Percentiles rank a stretch among this genome's conserved stretches.
Conservation (phyloP, 2,113 vertebrate genomes). For the Callospermophilus lateralis region DNA sequence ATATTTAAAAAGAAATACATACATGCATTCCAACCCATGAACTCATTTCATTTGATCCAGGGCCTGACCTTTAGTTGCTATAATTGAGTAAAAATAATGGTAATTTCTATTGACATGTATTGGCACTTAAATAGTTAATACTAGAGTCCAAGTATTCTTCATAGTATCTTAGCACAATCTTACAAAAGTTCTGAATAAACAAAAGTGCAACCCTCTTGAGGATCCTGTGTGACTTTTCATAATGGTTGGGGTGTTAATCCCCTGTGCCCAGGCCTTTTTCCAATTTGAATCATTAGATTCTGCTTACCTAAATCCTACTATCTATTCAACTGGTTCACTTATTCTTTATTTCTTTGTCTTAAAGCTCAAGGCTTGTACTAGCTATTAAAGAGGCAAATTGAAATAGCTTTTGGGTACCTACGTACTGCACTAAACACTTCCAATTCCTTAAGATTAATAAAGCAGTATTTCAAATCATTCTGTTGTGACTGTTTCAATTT, state of each 20-base stretch:
- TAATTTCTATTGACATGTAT: constrained; percentile 36
- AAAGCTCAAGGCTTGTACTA: constrained; percentile 23
- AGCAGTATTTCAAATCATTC: constrained; percentile 35
- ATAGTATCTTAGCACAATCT: constrained; percentile 47
- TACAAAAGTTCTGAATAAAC: constrained; percentile 63
- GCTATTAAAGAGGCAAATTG: constrained; percentile 17
- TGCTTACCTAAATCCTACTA: constrained; percentile 58
- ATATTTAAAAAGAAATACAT: constrained; percentile 52
- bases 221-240: constrained; percentile 48
- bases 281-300: constrained; percentile 53
- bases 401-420: constrained; percentile 50
- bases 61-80: neutral
- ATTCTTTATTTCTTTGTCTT: constrained; percentile 49
- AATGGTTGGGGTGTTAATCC: constrained; percentile 55
- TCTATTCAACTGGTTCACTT: neutral
- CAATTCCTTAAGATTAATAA: neutral
- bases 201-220: constrained; percentile 63
- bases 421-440: neutral
- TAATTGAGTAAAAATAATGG: neutral
- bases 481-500: neutral
- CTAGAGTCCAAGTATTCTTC: constrained; percentile 46
- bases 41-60: constrained; percentile 50
- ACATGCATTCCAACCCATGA: neutral
- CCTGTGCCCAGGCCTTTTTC: constrained; percentile 49
- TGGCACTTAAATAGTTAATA: constrained; percentile 22